Evolutionary conservation across 2,888 invertebrate species (phyloP).

Genomic region (Mimas tiliae): DNA sequence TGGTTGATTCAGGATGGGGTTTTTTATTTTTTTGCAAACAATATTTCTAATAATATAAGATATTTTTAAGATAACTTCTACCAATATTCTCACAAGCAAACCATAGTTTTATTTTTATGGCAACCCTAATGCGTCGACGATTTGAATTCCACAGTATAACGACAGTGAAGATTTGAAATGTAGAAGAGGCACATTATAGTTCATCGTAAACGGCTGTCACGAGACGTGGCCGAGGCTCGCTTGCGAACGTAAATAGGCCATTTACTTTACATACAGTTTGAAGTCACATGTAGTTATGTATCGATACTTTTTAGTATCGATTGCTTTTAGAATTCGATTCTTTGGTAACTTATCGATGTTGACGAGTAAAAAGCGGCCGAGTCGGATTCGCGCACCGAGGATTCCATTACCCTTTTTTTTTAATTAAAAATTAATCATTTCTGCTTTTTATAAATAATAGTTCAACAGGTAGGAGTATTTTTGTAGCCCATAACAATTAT

Average conservation of each 20-base stretch:
- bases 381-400: no score
- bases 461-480: no score
- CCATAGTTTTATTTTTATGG: background rate
- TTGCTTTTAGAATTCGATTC: background rate
- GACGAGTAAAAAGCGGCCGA: no score
- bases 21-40: no score
- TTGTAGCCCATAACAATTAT: no score
- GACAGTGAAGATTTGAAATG: conserved; percentile 48
- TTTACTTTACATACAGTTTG: conserved; percentile 22
- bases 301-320: background rate
- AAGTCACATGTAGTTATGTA: background rate
- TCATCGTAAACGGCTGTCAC: conserved; percentile 46
- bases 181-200: conserved; percentile 45
- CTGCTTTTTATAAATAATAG: no score
- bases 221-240: conserved; percentile 34
- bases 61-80: background rate
- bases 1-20: no score
- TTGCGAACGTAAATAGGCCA: conserved; percentile 26
- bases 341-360: background rate
- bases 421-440: no score
- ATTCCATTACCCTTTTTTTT: background rate
- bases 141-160: conserved; percentile 53
- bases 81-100: background rate
- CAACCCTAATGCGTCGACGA: conserved; percentile 32
- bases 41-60: no score